Evolutionary conservation across 2,888 invertebrate species (phyloP).

Genomic region (Coelinius sp.): DNA sequence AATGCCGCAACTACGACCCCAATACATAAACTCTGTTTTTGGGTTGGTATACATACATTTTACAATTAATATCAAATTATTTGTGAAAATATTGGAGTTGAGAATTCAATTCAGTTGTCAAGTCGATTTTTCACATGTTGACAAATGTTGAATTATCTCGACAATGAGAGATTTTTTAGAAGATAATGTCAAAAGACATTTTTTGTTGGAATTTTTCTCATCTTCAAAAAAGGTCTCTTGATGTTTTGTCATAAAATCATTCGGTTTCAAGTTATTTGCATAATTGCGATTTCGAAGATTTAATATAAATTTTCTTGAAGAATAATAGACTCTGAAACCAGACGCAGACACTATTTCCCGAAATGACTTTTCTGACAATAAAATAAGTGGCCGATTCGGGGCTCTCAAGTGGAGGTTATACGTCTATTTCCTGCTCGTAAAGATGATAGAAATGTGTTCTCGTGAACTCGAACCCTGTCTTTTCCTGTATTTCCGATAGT

Average conservation of each 20-base stretch:
- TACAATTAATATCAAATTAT: neutral
- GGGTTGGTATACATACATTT: too few species aligned
- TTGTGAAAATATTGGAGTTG: too few species aligned
- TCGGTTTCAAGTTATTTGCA: too few species aligned
- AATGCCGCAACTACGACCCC: neutral
- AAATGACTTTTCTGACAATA: conserved; percentile 12
- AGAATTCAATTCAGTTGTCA: too few species aligned
- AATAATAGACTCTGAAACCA: neutral
- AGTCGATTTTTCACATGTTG: too few species aligned
- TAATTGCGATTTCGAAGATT: too few species aligned
- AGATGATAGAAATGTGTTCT: conserved; percentile 44
- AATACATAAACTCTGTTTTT: neutral
- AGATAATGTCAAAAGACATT: too few species aligned
- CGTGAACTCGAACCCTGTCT: conserved; percentile 36
- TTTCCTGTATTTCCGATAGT: conserved; percentile 63
- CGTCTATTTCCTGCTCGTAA: conserved; percentile 51
- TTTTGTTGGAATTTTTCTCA: too few species aligned
- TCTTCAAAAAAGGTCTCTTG: too few species aligned
- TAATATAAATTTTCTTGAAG: neutral
- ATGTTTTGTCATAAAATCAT: too few species aligned
- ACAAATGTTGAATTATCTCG: too few species aligned
- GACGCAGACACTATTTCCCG: conserved; percentile 1
- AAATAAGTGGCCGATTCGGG: conserved; percentile 6
- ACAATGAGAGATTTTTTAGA: too few species aligned
- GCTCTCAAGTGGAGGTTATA: conserved; percentile 23